phyloP scores from a whole-genome alignment of 2,113 vertebrate species.

The Marmota flaviventris region DNA sequence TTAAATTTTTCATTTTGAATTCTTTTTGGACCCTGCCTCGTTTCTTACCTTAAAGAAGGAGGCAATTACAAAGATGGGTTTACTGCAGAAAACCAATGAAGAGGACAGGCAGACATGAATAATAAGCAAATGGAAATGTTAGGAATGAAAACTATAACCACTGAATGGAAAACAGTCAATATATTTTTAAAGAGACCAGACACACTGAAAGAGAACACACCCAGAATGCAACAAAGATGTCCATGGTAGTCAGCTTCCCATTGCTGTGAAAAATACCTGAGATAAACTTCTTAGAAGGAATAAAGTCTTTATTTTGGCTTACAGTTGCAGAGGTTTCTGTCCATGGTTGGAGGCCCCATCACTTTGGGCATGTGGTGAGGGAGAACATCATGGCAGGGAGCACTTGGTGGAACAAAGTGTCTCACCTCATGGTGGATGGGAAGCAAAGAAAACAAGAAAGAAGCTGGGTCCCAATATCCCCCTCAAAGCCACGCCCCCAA shows the following conservation, averaged over 20 bases:
- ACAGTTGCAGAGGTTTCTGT: too few relatives aligned
- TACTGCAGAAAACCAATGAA: not conserved
- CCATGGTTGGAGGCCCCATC: too few relatives aligned
- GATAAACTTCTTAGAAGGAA: not conserved
- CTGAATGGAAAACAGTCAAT: not conserved
- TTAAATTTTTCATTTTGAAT: not conserved
- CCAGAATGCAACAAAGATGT: not conserved
- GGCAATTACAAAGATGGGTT: not conserved
- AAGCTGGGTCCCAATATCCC: too few relatives aligned
- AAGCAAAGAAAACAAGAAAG: not conserved
- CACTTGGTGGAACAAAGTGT: not conserved
- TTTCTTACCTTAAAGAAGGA: not conserved
- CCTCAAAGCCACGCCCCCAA: too few relatives aligned
- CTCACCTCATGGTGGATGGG: not conserved
- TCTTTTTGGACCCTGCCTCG: not conserved
- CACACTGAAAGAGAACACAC: not conserved
- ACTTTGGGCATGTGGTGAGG: too few relatives aligned
- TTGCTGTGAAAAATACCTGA: not conserved
- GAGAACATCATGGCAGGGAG: too few relatives aligned
- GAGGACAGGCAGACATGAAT: not conserved
- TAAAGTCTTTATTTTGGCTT: too few relatives aligned
- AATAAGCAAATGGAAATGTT: conserved; percentile 41
- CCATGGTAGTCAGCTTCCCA: not conserved
- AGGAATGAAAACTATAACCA: conserved; percentile 1
- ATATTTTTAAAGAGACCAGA: not conserved